Base-by-base conservation (phyloP, 2,113 vertebrate genomes). In the Myotis lucifugus region DNA sequence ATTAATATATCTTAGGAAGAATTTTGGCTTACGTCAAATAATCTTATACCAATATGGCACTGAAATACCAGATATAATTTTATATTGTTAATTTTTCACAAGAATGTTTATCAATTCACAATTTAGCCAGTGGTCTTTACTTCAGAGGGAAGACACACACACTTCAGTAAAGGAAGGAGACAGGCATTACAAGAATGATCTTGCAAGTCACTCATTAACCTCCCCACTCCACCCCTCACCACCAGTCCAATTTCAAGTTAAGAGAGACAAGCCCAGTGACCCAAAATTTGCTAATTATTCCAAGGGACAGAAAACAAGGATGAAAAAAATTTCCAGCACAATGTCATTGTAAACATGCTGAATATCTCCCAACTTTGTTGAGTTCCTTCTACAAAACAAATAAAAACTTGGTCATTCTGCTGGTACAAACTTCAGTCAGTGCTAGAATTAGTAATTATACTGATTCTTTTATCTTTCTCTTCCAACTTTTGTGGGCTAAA, bases 381-480 rank as follows among this genome's bases (percentile, higher is more conserved):
- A 52, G 15, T 40, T 56, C 46, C 15, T 72, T 89, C n/a, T 81
- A 23, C 23, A 37, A 85, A 85, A 93, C 13, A 72, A 64, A 84
- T 64, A 93, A 92, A 82, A 81, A 32, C 32, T 25, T 86, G 79
- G 18, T 23, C 86, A 83, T 37, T 54, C 48, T 52, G 3, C 17
- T 52, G 34, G 94, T 50, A 91, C 61, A 61, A 52, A 89, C 69
- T 93, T 93, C 73, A 94, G 25, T 10, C 48, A 83, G 14, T 40
- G 18, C 17, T 78, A 85, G 12, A 88, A 74, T n/a, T 81, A 3
- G 8, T 34, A 61, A 42, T 76, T 95, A 54, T 17, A 37, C 6
- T 72, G 72, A 88, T 66, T 77, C 21, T 82, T 79, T 77, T 54
- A 25, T n/a, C 13, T 73, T 91, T 82, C 2, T 72, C 74, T 90